These are phyloP conservation scores for Carettochelys insculpta DNA, from an alignment of 2,113 vertebrate genomes.

Conservation along the genomic window DNA sequence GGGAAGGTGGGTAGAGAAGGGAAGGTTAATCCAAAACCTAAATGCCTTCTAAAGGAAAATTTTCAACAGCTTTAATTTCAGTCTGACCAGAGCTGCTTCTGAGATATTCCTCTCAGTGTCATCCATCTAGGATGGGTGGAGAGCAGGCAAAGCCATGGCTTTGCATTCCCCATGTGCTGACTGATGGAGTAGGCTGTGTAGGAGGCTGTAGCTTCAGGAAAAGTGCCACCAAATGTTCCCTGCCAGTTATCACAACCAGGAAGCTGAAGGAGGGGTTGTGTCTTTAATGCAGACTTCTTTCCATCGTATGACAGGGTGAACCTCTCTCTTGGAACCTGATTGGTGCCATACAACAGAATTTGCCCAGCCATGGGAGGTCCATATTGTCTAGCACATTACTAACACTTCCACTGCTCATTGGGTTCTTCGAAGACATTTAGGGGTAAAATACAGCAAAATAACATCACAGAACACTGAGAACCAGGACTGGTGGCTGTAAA, in stretches of 20 bases:
- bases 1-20: neutral
- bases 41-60: neutral
- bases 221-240: neutral
- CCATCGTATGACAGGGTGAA: rapidly evolving
- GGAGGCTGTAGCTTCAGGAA: neutral
- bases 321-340: too few relatives aligned
- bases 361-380: too few relatives aligned
- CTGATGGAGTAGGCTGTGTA: neutral
- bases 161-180: neutral
- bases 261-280: neutral
- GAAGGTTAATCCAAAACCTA: neutral
- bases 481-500: too few relatives aligned
- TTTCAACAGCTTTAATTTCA: neutral
- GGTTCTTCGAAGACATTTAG: too few relatives aligned
- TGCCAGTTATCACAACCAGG: neutral
- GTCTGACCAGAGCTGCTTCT: neutral
- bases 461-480: too few relatives aligned
- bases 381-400: too few relatives aligned
- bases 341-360: too few relatives aligned
- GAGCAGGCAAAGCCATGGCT: neutral
- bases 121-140: neutral
- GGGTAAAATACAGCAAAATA: too few relatives aligned
- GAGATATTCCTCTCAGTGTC: neutral
- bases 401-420: too few relatives aligned
- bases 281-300: neutral